Percentiles rank a stretch among this genome's conserved stretches.
Conservation (phyloP, 1,140 invertebrate genomes). For the Bombus turneri region DNA sequence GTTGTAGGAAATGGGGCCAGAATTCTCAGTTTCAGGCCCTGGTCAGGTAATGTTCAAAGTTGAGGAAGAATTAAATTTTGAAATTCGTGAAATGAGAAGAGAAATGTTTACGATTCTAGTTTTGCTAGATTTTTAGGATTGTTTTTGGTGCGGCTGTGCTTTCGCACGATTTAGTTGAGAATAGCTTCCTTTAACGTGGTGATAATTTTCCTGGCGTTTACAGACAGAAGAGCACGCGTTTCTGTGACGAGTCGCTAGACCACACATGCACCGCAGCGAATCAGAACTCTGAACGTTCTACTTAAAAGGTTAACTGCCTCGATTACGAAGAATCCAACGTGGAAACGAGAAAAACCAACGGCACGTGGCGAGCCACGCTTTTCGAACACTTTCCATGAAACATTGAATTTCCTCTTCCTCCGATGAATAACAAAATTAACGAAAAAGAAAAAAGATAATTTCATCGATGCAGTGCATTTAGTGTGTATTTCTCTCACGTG, state of each 20-base stretch:
- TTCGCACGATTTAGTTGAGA: too few relatives aligned
- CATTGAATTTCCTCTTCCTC: not conserved
- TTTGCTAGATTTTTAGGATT: too few relatives aligned
- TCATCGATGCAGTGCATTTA: too few relatives aligned
- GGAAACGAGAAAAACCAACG: not conserved
- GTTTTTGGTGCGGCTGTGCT: too few relatives aligned
- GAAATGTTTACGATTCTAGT: fast-evolving
- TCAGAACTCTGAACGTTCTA: constrained; percentile 20
- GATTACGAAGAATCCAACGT: constrained; percentile 6
- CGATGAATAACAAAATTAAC: not conserved
- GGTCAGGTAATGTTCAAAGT: fast-evolving
- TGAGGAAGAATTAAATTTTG: too few relatives aligned
- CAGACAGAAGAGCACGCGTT: not conserved
- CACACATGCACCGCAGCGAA: not conserved
- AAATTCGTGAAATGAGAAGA: fast-evolving
- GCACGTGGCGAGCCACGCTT: constrained; percentile 16
- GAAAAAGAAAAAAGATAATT: too few relatives aligned
- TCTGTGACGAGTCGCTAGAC: not conserved
- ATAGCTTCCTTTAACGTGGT: fast-evolving
- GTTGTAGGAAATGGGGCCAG: not conserved
- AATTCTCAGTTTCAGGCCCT: too few relatives aligned
- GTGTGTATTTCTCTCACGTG: too few relatives aligned
- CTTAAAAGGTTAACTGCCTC: constrained; percentile 43
- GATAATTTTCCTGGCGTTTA: not conserved
- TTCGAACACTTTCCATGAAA: not conserved